Base-by-base conservation (phyloP, 2,113 vertebrate species). In the Menidia beryllina region DNA sequence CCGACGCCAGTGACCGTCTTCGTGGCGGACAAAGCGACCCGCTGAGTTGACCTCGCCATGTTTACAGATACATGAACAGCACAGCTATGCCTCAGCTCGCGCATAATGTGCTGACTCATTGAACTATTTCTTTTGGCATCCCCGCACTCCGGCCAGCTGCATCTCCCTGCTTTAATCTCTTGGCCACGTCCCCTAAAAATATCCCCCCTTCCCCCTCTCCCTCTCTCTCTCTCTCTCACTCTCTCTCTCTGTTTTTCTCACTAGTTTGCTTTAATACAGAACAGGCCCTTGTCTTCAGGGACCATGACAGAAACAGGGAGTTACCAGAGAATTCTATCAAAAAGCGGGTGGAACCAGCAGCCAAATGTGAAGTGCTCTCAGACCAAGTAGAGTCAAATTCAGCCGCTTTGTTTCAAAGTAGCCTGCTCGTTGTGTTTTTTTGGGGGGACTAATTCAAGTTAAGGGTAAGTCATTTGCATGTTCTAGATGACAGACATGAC, bases 251-350 rank as follows among this genome's bases (percentile, higher is more conserved):
- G 14, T 12, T 21, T 23, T 21, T 17, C 49, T 67, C 50, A 19
- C 38, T 25, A 27, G 50, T 59, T 55, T 67, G 43, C 76, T 49
- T 34, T 70, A 36, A 80, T 17, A 77, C 78, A 80, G 68, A 83
- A 69, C 49, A 83, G 68, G 68, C 70, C 64, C 69, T 78, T 85
- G 79, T 85, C 70, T 77, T 66, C 41, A 50, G 78, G 54, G 72
- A 78, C 49, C 78, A 73, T 69, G 57, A 58, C 69, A 81, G 72
- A 57, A 77, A 39, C 83, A 71, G 80, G 87, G 87, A 76, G 89
- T 87, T 73, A 56, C 89, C 75, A 26, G 26, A 72, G 63, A 74
- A 36, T 63, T 38, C n/a, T 45, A 55, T 68, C 41, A 69, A 58
- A 79, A 62, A 65, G 30, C n/a, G 81, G 83, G 81, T 72, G 81